A percentile compares a stretch with the other conserved stretches of the same genome.
phyloP scores from a whole-genome alignment of 2,797 vertebrate species.

The Chelonia mydas region DNA sequence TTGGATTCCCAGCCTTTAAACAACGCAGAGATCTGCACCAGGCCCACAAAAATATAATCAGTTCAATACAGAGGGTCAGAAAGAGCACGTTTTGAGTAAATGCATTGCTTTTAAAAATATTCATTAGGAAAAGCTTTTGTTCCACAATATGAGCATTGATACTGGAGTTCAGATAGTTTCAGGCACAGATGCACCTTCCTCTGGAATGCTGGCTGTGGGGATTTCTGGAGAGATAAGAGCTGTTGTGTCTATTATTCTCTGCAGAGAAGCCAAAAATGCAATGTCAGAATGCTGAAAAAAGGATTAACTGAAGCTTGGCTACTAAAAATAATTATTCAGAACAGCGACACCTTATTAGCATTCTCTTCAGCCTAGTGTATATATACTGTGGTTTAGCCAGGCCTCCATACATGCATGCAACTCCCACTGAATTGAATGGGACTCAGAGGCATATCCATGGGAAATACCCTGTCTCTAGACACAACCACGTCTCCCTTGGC shows the following conservation, averaged over 20 bases:
- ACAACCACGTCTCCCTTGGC: neutral
- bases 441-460: constrained; percentile 6
- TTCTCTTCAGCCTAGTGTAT: constrained; percentile 57
- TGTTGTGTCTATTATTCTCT: constrained; percentile 16
- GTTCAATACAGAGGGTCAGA: constrained; percentile 39
- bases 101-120: constrained; percentile 53
- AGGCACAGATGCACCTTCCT: neutral
- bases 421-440: constrained; percentile 29
- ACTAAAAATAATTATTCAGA: constrained; percentile 60
- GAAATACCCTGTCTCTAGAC: neutral
- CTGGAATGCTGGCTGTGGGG: constrained; percentile 36
- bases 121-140: constrained; percentile 56
- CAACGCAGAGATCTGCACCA: neutral
- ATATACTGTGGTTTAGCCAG: constrained; percentile 35
- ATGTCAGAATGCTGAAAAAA: constrained; percentile 29
- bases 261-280: neutral
- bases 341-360: constrained; percentile 56
- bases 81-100: constrained; percentile 30
- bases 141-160: constrained; percentile 6
- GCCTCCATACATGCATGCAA: constrained; percentile 48
- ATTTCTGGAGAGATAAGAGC: neutral
- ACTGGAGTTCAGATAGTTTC: neutral
- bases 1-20: constrained; percentile 64
- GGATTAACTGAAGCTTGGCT: constrained; percentile 27
- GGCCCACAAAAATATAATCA: neutral